These are phyloP conservation scores for Drosophila parabipectinata DNA, from an alignment of 1,140 invertebrate species.

Conservation along the genomic window DNA sequence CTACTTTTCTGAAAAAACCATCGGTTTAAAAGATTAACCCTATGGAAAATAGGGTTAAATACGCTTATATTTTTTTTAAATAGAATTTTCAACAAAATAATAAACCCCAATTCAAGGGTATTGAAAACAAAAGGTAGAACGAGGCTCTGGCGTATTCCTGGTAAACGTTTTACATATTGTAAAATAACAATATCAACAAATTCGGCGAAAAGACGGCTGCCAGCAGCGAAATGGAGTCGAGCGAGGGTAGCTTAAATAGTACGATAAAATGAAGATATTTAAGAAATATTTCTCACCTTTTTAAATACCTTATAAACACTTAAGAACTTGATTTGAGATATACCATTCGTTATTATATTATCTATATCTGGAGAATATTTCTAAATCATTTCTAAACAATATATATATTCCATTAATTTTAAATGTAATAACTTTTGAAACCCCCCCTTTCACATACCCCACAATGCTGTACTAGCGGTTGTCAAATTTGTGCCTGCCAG, in stretches of 20 bases:
- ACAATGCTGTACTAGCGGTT: slow-evolving; percentile 7
- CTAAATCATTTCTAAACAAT: too few relatives aligned
- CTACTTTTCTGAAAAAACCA: too few relatives aligned
- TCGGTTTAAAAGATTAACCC: too few relatives aligned
- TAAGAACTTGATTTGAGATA: too few relatives aligned
- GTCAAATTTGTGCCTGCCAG: slow-evolving; percentile 39
- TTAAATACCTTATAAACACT: too few relatives aligned
- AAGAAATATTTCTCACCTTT: neutral
- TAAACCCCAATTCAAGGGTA: neutral
- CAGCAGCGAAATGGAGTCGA: neutral
- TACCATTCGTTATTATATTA: too few relatives aligned
- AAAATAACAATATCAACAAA: slow-evolving; percentile 66
- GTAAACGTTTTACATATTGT: slow-evolving; percentile 75
- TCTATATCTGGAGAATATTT: too few relatives aligned
- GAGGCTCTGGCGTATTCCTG: slow-evolving; percentile 36
- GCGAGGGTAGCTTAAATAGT: slow-evolving; percentile 1
- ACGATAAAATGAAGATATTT: neutral
- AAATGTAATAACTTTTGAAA: neutral
- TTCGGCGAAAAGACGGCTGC: slow-evolving; percentile 35
- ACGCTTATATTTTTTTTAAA: too few relatives aligned
- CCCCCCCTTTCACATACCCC: slow-evolving; percentile 2
- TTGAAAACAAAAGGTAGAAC: neutral
- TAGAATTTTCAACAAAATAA: neutral
- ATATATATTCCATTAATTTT: too few relatives aligned
- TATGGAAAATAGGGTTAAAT: too few relatives aligned